Conservation (phyloP, 2,888 invertebrate genomes). For the Esperia sulphurella region DNA sequence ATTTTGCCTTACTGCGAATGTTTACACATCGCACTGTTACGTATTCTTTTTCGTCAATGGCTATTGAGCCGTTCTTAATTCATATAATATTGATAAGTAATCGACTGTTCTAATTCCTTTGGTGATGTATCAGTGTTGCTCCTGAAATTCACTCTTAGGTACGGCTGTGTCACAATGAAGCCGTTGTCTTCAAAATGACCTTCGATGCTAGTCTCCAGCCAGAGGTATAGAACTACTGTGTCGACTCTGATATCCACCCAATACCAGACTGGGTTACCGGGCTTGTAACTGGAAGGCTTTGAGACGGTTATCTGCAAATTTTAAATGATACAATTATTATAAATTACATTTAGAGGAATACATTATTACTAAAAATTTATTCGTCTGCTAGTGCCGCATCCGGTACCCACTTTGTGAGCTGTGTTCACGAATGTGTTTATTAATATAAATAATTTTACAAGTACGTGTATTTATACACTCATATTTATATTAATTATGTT, state of each 20-base stretch:
- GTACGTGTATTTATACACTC: no score
- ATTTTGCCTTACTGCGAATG: neutral
- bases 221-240: constrained; percentile 77
- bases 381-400: no score
- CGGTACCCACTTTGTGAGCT: no score
- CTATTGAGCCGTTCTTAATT: constrained; percentile 23
- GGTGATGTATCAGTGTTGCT: constrained; percentile 29
- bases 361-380: no score
- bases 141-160: constrained; percentile 29
- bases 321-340: neutral
- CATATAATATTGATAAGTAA: constrained; percentile 53
- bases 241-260: constrained; percentile 8
- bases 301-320: constrained; percentile 44
- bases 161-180: constrained; percentile 70
- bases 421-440: no score
- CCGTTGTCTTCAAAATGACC: constrained; percentile 90
- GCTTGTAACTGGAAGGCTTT: constrained; percentile 14
- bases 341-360: no score
- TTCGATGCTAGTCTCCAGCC: constrained; percentile 78
- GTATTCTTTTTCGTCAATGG: neutral
- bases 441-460: no score
- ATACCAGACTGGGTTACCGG: constrained; percentile 27
- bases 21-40: neutral
- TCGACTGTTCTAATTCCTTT: constrained; percentile 36
- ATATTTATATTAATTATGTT: no score